Evolutionary conservation across 2,797 vertebrate species (phyloP).

Genomic region (Manis pentadactyla): DNA sequence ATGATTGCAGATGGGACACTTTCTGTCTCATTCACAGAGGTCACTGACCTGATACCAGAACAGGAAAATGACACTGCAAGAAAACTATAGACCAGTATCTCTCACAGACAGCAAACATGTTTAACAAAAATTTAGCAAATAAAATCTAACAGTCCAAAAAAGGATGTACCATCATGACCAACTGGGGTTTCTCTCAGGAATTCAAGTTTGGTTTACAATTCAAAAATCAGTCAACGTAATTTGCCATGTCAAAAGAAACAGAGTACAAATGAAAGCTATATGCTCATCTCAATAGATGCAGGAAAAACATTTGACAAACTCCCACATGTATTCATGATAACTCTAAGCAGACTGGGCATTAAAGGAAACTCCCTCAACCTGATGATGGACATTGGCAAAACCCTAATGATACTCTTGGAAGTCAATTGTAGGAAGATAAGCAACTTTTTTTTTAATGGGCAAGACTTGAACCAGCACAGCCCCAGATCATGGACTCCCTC

Average conservation of each 20-base stretch:
- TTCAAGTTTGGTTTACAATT: background rate
- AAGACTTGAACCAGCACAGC: background rate
- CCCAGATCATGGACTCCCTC: background rate
- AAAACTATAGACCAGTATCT: background rate
- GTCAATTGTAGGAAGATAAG: background rate
- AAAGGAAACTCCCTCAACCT: background rate
- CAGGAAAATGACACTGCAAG: background rate
- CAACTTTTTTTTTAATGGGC: background rate
- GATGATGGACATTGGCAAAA: background rate
- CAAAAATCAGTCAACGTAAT: background rate
- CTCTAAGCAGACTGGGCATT: background rate
- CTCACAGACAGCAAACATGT: background rate
- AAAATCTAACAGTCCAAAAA: background rate
- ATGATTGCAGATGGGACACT: background rate
- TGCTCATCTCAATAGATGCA: too few relatives aligned
- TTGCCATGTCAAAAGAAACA: background rate
- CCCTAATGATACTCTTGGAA: background rate
- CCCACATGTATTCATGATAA: background rate
- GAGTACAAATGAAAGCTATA: background rate
- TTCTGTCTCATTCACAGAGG: background rate
- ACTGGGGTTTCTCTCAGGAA: background rate
- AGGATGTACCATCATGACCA: background rate
- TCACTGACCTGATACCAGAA: background rate
- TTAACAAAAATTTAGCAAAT: background rate
- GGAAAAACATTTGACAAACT: background rate